phyloP scores from a whole-genome alignment of 2,113 vertebrate species.

The Cochlearius cochlearius region DNA sequence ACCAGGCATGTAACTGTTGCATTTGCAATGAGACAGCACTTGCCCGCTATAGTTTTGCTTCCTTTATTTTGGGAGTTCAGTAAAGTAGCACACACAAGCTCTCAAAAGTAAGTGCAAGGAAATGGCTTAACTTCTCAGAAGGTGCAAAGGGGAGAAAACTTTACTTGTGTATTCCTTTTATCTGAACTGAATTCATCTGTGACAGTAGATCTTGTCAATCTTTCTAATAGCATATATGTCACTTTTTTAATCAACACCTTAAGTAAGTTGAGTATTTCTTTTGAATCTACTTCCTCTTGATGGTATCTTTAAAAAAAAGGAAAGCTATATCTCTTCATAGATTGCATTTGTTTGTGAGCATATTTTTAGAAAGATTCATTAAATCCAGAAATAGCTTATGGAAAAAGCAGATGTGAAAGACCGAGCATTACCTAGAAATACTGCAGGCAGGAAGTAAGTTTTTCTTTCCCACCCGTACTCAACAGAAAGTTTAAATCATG shows the following conservation, averaged over 20 bases:
- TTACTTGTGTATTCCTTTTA: not conserved
- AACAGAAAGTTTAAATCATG: not conserved
- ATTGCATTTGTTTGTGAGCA: not conserved
- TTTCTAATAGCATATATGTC: not conserved
- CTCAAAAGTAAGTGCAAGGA: not conserved
- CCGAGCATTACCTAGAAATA: not conserved
- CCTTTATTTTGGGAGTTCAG: not conserved
- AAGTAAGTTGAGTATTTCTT: not conserved
- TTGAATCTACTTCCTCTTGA: not conserved
- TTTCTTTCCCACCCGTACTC: not conserved
- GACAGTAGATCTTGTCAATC: not conserved
- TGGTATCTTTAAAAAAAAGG: not conserved
- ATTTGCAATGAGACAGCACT: not conserved
- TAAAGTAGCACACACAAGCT: not conserved
- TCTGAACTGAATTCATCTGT: not conserved
- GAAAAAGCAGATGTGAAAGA: not conserved
- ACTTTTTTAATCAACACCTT: not conserved
- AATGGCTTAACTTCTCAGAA: not conserved
- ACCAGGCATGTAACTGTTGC: not conserved
- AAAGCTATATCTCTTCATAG: not conserved
- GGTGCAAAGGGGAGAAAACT: not conserved
- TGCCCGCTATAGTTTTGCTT: not conserved
- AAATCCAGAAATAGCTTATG: not conserved
- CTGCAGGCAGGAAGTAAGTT: not conserved
- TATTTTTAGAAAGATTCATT: not conserved